Conservation (phyloP, 2,797 vertebrate genomes). For the Pithecia hirsuta region DNA sequence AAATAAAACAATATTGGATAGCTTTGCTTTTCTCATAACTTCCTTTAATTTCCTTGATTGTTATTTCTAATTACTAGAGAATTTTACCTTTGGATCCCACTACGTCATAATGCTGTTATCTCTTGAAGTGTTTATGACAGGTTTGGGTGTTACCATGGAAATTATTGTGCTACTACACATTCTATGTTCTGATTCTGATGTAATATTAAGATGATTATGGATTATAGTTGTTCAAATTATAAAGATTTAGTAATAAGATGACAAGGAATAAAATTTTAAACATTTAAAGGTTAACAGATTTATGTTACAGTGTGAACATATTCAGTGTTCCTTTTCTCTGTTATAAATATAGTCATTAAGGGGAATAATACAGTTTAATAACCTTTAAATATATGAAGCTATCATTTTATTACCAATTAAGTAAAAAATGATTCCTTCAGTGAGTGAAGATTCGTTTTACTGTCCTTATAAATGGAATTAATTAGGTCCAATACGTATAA, state of each 20-base stretch:
- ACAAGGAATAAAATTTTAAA: conserved; percentile 62
- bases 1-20: not conserved
- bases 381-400: conserved; percentile 63
- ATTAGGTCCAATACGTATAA: conserved; percentile 55
- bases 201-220: conserved; percentile 55
- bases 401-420: conserved; percentile 72
- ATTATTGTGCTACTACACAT: conserved; percentile 44
- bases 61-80: conserved; percentile 41
- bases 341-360: conserved; percentile 56
- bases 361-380: conserved; percentile 45
- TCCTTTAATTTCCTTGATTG: conserved; percentile 11
- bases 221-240: conserved; percentile 48
- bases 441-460: conserved; percentile 56
- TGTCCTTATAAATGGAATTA: conserved; percentile 59
- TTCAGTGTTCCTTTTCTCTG: not conserved
- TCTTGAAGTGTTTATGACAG: conserved; percentile 67
- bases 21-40: not conserved
- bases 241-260: conserved; percentile 56
- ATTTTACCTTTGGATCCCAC: conserved; percentile 2
- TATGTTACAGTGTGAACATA: conserved; percentile 57
- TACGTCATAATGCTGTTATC: conserved; percentile 18
- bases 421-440: conserved; percentile 48
- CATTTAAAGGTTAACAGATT: conserved; percentile 46
- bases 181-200: conserved; percentile 52
- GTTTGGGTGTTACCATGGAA: conserved; percentile 70